phyloP scores from a whole-genome alignment of 1,140 invertebrate species.

The Lepidurus arcticus region DNA sequence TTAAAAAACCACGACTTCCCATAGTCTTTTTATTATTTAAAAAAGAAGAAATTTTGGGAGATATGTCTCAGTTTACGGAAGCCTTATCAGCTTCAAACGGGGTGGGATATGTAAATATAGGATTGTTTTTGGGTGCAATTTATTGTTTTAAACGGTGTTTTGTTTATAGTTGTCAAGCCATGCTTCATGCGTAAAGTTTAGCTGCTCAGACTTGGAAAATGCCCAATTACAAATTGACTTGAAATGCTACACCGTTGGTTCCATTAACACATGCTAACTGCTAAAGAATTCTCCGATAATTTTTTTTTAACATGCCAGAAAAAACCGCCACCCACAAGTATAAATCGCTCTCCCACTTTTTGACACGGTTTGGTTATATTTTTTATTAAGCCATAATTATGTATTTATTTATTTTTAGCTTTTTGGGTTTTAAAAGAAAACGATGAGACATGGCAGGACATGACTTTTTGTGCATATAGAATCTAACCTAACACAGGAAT shows the following conservation, averaged over 20 bases:
- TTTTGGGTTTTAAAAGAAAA: background rate
- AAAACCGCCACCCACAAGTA: background rate
- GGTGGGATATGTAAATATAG: background rate
- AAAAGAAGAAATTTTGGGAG: background rate
- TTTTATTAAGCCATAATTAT: background rate
- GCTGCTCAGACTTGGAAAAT: background rate
- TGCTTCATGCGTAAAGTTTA: background rate
- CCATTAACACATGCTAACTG: too few species aligned
- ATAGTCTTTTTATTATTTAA: background rate
- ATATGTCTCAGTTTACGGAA: background rate
- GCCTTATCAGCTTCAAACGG: background rate
- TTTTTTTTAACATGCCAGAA: background rate
- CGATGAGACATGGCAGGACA: slow-evolving; percentile 14
- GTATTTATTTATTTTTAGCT: background rate
- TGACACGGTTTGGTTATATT: background rate
- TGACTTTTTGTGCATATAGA: slow-evolving; percentile 26
- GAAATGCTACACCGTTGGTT: too few species aligned
- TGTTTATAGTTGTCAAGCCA: background rate
- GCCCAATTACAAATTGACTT: background rate
- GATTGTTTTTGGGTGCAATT: background rate
- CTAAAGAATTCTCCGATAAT: too few species aligned
- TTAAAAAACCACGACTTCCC: background rate
- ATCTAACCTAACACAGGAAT: slow-evolving; percentile 62
- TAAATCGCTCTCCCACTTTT: slow-evolving; percentile 15
- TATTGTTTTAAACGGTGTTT: background rate